Evolutionary conservation across 2,113 vertebrate genomes (phyloP).

Genomic region (Machaerirhynchus nigripectus): DNA sequence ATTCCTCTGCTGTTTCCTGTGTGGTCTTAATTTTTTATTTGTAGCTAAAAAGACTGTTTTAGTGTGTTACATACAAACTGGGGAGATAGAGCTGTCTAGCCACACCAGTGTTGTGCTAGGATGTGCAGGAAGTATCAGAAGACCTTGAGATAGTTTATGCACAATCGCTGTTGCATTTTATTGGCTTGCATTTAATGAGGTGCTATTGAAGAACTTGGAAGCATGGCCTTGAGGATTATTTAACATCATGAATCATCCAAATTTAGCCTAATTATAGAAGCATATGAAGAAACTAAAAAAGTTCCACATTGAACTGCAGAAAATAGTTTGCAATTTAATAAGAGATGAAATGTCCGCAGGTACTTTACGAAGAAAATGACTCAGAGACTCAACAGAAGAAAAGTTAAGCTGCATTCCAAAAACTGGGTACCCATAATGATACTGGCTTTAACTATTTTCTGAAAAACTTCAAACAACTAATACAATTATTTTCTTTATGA

Average conservation of each 20-base stretch:
- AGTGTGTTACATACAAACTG: background rate
- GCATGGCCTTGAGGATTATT: background rate
- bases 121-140: background rate
- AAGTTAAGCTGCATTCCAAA: background rate
- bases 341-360: slow-evolving; percentile 22
- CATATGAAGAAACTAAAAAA: slow-evolving; percentile 17
- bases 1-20: background rate
- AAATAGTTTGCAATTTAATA: background rate
- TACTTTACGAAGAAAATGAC: background rate
- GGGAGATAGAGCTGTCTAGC: background rate
- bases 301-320: background rate
- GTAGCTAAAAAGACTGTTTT: background rate
- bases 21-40: background rate
- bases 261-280: slow-evolving; percentile 51
- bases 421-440: background rate
- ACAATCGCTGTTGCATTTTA: background rate
- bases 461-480: background rate
- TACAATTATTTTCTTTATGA: background rate
- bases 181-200: slow-evolving; percentile 22
- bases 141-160: background rate
- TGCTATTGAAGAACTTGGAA: background rate
- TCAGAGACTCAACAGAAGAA: background rate
- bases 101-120: background rate
- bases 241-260: slow-evolving; percentile 39
- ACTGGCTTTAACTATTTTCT: background rate